Percentiles rank a stretch among this genome's conserved stretches.
These are phyloP conservation scores for Sycophaga agraensis DNA, from an alignment of 1,140 invertebrate genomes.

Conservation along the genomic window DNA sequence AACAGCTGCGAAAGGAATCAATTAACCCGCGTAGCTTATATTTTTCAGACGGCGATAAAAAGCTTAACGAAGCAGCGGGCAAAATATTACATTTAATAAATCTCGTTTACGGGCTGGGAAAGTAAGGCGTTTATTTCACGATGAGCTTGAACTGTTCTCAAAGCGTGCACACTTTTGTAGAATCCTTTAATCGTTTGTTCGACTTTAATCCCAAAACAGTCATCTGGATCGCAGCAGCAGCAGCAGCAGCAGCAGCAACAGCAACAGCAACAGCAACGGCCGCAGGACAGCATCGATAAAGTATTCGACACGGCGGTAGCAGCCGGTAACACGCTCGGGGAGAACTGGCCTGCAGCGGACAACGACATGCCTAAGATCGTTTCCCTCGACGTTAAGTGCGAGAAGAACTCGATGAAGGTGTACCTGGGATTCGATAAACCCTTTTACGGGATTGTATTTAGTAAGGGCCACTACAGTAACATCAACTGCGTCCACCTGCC, in stretches of 20 bases:
- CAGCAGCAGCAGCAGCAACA: constrained; percentile 32
- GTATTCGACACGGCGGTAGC: constrained; percentile 69
- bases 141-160: no score
- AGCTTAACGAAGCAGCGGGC: no score
- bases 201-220: no score
- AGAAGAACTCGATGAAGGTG: constrained; percentile 91
- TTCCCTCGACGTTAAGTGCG: constrained; percentile 89
- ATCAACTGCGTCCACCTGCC: constrained; percentile 89
- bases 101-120: no score
- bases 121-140: no score
- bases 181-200: no score
- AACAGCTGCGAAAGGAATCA: no score
- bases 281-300: constrained; percentile 61
- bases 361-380: constrained; percentile 90
- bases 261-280: constrained; percentile 16
- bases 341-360: constrained; percentile 77
- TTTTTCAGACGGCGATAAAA: no score
- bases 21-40: no score
- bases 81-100: no score
- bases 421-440: constrained; percentile 91
- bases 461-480: constrained; percentile 89
- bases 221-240: background rate
- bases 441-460: constrained; percentile 93
- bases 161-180: no score
- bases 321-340: constrained; percentile 50